Evolutionary conservation across 1,140 invertebrate species (phyloP).

Genomic region (Bombus waltoni): DNA sequence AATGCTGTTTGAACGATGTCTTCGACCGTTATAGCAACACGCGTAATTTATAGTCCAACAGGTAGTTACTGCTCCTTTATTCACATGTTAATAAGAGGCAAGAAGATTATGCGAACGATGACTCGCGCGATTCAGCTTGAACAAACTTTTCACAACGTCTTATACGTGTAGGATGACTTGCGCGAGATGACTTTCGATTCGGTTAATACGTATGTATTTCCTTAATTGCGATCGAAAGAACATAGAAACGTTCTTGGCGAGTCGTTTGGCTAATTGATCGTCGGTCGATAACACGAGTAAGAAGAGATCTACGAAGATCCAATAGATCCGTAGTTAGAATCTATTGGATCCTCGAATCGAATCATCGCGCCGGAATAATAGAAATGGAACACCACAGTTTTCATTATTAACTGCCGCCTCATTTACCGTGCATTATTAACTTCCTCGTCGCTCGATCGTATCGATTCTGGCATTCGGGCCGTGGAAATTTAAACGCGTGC

Average conservation of each 20-base stretch:
- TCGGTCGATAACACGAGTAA: neutral
- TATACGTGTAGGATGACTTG: neutral
- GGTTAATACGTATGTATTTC: neutral
- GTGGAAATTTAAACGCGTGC: neutral
- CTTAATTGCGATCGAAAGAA: neutral
- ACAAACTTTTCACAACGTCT: neutral
- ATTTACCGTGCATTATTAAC: conserved; percentile 18
- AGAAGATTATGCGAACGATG: neutral
- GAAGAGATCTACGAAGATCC: neutral
- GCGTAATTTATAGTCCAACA: neutral
- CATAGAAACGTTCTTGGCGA: too few species aligned
- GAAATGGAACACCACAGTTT: neutral
- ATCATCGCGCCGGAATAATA: neutral
- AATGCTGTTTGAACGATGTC: neutral
- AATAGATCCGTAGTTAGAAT: neutral
- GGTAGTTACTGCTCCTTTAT: neutral
- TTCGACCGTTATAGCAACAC: neutral
- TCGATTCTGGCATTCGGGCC: conserved; percentile 4
- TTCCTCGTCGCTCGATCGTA: neutral
- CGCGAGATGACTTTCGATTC: neutral
- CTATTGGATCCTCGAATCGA: neutral
- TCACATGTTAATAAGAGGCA: neutral
- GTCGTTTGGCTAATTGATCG: neutral
- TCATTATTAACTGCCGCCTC: conserved; percentile 23
- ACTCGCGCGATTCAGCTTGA: neutral